A percentile compares a stretch with the other conserved stretches of the same genome.
These are phyloP conservation scores for Drosophila paranaensis DNA, from an alignment of 2,888 invertebrate genomes.

Conservation along the genomic window DNA sequence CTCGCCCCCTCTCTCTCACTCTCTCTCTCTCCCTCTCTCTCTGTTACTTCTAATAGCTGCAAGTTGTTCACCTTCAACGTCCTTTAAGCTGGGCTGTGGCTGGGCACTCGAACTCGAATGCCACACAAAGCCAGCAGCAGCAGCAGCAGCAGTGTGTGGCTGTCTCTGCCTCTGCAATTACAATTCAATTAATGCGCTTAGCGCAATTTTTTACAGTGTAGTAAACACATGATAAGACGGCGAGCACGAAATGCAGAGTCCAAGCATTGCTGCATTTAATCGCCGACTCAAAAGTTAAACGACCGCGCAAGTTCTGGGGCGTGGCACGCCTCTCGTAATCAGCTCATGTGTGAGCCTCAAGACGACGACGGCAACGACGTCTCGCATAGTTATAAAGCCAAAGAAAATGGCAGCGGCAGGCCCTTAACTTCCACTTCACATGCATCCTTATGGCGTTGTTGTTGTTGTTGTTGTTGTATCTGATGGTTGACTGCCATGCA, in stretches of 20 bases:
- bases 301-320: conserved; percentile 69
- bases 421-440: conserved; percentile 57
- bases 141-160: conserved; percentile 9
- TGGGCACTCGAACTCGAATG: conserved; percentile 34
- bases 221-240: conserved; percentile 65
- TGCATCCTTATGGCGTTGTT: conserved; percentile 67
- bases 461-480: conserved; percentile 24
- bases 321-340: conserved; percentile 46
- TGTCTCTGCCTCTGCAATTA: conserved; percentile 58
- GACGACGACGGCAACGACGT: conserved; percentile 29
- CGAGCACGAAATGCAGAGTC: conserved; percentile 46
- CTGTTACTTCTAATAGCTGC: not conserved
- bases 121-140: conserved; percentile 37
- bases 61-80: conserved; percentile 77
- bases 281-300: conserved; percentile 75
- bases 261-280: conserved; percentile 75
- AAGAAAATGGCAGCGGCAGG: conserved; percentile 61
- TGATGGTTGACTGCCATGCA: conserved; percentile 39
- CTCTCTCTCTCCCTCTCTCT: not conserved
- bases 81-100: conserved; percentile 61
- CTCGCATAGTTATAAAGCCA: conserved; percentile 34
- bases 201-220: conserved; percentile 61
- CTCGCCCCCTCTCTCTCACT: too few relatives aligned
- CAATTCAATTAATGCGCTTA: conserved; percentile 81
- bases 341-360: conserved; percentile 57